These are phyloP conservation scores for Odontamblyopus rebecca DNA, from an alignment of 2,797 vertebrate species.

Conservation along the genomic window DNA sequence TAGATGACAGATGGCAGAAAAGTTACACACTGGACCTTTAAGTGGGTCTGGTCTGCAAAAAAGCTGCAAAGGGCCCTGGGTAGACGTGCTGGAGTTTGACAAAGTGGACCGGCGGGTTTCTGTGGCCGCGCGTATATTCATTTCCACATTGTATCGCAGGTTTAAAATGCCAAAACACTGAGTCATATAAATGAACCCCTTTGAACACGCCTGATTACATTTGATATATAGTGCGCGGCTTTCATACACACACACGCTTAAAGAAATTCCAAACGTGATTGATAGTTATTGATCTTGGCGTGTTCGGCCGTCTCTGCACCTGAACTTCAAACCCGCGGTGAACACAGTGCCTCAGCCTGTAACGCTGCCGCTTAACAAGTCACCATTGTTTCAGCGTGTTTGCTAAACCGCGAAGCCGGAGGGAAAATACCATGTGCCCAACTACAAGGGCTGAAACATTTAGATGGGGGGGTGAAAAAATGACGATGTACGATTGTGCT, in stretches of 20 bases:
- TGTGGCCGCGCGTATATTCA: no score
- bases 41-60: no score
- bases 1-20: no score
- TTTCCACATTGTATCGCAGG: no score
- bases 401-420: slow-evolving; percentile 30
- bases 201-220: no score
- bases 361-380: slow-evolving; percentile 25
- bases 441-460: not conserved
- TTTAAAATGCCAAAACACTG: not conserved
- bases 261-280: not conserved
- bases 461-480: no score
- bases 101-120: no score
- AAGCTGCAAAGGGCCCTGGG: no score
- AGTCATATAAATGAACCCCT: not conserved
- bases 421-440: slow-evolving; percentile 9
- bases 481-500: no score
- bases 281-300: not conserved
- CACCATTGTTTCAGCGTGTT: slow-evolving; percentile 43
- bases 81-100: no score
- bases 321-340: not conserved
- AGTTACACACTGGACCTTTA: no score
- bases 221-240: not conserved
- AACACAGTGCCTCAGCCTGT: slow-evolving; percentile 3
- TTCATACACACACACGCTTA: not conserved
- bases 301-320: not conserved